Conservation (phyloP, 2,888 invertebrate species). For the Hyposoter dolosus region DNA sequence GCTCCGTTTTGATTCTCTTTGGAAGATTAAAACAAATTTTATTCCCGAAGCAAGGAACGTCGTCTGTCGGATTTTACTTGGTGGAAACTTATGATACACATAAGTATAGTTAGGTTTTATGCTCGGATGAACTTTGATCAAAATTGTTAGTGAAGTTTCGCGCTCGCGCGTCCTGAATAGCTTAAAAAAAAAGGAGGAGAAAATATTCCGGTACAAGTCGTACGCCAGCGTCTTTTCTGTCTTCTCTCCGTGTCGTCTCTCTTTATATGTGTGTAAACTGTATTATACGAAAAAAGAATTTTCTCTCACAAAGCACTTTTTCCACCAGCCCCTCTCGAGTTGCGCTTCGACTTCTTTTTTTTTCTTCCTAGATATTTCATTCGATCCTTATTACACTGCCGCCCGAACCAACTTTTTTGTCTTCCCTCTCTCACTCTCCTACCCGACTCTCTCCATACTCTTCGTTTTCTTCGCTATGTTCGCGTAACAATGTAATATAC, state of each 20-base stretch:
- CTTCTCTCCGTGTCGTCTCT: conserved; percentile 27
- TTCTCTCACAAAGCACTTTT: conserved; percentile 50
- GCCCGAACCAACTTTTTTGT: conserved; percentile 40
- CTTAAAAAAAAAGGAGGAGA: conserved; percentile 45
- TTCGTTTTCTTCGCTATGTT: conserved; percentile 2
- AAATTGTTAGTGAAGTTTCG: conserved; percentile 63
- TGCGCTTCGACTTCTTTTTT: conserved; percentile 16
- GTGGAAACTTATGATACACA: conserved; percentile 19
- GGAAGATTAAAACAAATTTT: conserved; percentile 64
- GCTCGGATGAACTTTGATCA: conserved; percentile 63
- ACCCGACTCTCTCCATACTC: neutral
- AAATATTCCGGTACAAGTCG: conserved; percentile 53
- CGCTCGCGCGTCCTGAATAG: conserved; percentile 57
- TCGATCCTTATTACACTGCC: conserved; percentile 61
- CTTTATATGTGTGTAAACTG: conserved; percentile 40
- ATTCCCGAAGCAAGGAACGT: conserved; percentile 55
- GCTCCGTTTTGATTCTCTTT: neutral
- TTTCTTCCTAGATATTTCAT: conserved; percentile 50
- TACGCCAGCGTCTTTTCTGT: conserved; percentile 38
- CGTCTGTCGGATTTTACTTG: conserved; percentile 33
- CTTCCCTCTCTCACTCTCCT: neutral
- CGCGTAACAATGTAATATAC: conserved; percentile 46
- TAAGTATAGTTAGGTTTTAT: conserved; percentile 36
- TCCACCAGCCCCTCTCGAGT: conserved; percentile 21
- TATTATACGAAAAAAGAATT: conserved; percentile 55